Base-by-base conservation (phyloP, 35 echinoderm and acorn worm genomes). In the Ophiothrix spiculata region DNA sequence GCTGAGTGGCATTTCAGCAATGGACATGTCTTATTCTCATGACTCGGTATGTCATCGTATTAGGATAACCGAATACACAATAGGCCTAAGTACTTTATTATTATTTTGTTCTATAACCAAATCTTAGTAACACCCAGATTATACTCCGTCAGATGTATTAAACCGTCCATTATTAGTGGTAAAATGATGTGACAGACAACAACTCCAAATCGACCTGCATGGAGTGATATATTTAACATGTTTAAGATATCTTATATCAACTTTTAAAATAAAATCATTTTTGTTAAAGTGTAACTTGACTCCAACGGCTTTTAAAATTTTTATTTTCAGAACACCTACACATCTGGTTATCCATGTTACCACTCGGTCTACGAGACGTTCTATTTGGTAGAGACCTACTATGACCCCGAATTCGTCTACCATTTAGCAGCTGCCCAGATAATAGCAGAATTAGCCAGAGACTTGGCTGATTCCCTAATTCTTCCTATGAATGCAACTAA, bases 21-120 rank as follows among this genome's bases (percentile, higher is more conserved):
- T 89, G 25, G 96, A 94, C 35, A 85, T 91, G 28, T 87, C 91
- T 33, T 99, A 94, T 76, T 83, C 79, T 0, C 89, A 89, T 69
- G 92, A 99, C 39, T 39, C 46, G 34, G 96, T 99, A 81, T 77
- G 85, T 69, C n/a, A n/a, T n/a, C n/a, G n/a, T n/a, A n/a, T n/a
- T n/a, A n/a, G n/a, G n/a, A n/a, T n/a, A n/a, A n/a, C n/a, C n/a
- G n/a, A n/a, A n/a, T n/a, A n/a, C n/a, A n/a, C n/a, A n/a, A n/a
- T n/a, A n/a, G n/a, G n/a, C n/a, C n/a, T n/a, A n/a, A n/a, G n/a
- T n/a, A n/a, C n/a, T n/a, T n/a, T n/a, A n/a, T n/a, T n/a, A n/a
- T n/a, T n/a, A n/a, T n/a, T n/a, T n/a, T n/a, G n/a, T n/a, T n/a
- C n/a, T n/a, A n/a, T n/a, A n/a, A n/a, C n/a, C n/a, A n/a, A n/a